Base-by-base conservation (phyloP, 2,797 vertebrate species). In the Gorsachius magnificus region DNA sequence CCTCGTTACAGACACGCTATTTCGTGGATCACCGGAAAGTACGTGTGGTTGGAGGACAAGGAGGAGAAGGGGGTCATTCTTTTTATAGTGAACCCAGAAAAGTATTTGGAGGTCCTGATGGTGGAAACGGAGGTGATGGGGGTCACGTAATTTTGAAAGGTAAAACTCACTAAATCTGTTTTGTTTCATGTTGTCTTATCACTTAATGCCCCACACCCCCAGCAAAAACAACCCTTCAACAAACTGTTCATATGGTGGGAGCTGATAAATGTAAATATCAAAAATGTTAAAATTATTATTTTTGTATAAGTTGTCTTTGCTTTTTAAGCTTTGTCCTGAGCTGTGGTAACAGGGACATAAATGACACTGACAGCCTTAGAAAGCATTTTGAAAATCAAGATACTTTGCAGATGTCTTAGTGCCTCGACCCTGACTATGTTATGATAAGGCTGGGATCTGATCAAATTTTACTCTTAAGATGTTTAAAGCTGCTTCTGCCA, bases 21-120 rank as follows among this genome's bases (percentile, higher is more conserved):
- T 99, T 99, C 8, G 98, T 99, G 36, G 99, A 99, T 97, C 97
- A 98, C 9, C 98, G 99, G 10, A 98, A 93, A 35, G 99, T 99
- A 83, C 98, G 96, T 16, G 96, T 99, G 57, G 66, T 97, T 29
- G 99, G 98, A 28, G 99, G 99, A 3, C 98, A 91, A 0, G 99
- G 99, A 10, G 99, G 99, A 10, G 96, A 97, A 20, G 99, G 99
- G 0, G 95, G 85, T 41, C 98, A 97, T 90, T 98, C 98, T 96
- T 99, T 99, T 97, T 97, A 98, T 96, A 99, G 99, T 9, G 99
- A 99, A 75, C 99, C 99, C 35, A 97, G 99, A 28, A 99, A 99
- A 96, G 98, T 99, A 87, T 99, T 98, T 95, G 99, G 99, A 8
- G 99, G 99, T 31, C 99, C 99, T 0, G 98, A 99, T 31, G 99